phyloP scores from a whole-genome alignment of 2,888 invertebrate genomes.

The Netelia virgata region DNA sequence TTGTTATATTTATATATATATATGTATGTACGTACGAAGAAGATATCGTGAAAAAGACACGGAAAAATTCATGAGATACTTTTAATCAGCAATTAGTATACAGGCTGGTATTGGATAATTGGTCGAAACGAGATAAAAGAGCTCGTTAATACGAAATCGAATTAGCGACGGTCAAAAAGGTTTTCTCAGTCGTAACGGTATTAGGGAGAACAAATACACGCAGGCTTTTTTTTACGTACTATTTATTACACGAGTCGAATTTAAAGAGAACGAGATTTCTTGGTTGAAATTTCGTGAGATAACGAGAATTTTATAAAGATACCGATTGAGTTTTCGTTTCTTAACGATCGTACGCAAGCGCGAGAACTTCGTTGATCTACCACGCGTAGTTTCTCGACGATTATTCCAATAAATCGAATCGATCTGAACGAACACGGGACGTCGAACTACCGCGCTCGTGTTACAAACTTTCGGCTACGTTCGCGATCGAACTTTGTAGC shows the following conservation, averaged over 20 bases:
- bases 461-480: no score
- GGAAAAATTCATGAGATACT: constrained; percentile 22
- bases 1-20: no score
- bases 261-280: background rate
- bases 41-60: constrained; percentile 34
- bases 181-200: background rate
- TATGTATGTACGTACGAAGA: constrained; percentile 8
- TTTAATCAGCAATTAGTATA: constrained; percentile 40
- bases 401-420: no score
- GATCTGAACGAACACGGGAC: no score
- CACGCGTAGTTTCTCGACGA: no score
- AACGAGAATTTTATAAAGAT: background rate
- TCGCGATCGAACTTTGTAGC: no score
- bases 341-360: background rate
- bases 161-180: background rate
- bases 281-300: background rate
- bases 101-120: constrained; percentile 11
- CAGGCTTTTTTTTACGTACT: background rate
- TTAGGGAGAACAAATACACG: background rate
- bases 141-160: constrained; percentile 29
- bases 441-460: no score
- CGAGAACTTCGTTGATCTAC: no score
- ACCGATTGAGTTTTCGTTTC: background rate
- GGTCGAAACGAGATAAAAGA: constrained; percentile 6
- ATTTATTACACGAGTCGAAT: background rate